Evolutionary conservation across 2,797 vertebrate species (phyloP).

Genomic region (Darevskia mixta): DNA sequence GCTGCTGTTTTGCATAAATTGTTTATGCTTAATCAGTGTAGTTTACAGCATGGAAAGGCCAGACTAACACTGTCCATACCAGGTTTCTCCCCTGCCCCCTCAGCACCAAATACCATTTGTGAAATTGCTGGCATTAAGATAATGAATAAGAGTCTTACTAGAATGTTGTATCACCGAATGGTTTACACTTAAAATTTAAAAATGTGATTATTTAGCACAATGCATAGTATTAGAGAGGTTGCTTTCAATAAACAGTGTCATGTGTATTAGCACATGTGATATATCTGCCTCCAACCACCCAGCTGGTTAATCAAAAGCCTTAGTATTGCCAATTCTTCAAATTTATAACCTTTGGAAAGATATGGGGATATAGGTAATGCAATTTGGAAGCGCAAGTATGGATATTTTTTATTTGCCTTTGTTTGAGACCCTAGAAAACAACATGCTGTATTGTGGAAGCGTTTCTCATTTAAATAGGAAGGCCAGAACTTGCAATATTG

Average conservation of each 20-base stretch:
- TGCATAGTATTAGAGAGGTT: neutral
- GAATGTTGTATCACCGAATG: neutral
- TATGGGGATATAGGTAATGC: neutral
- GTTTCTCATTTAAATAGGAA: neutral
- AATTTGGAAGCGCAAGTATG: neutral
- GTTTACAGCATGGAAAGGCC: neutral
- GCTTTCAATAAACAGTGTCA: neutral
- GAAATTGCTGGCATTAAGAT: neutral
- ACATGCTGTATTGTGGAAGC: neutral
- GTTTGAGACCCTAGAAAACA: neutral
- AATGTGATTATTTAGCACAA: neutral
- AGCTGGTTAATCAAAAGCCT: neutral
- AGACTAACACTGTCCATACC: neutral
- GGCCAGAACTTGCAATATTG: neutral
- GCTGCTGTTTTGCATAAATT: neutral
- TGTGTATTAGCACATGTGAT: neutral
- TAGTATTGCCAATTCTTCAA: neutral
- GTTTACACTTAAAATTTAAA: neutral
- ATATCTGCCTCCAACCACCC: neutral
- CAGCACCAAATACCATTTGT: neutral
- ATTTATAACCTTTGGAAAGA: neutral
- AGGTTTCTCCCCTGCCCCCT: no score
- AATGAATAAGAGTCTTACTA: neutral
- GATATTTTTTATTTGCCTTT: neutral
- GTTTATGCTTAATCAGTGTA: conserved; percentile 3